Evolutionary conservation across 2,113 vertebrate species (phyloP).

Genomic region (Sarotherodon lohbergeri): DNA sequence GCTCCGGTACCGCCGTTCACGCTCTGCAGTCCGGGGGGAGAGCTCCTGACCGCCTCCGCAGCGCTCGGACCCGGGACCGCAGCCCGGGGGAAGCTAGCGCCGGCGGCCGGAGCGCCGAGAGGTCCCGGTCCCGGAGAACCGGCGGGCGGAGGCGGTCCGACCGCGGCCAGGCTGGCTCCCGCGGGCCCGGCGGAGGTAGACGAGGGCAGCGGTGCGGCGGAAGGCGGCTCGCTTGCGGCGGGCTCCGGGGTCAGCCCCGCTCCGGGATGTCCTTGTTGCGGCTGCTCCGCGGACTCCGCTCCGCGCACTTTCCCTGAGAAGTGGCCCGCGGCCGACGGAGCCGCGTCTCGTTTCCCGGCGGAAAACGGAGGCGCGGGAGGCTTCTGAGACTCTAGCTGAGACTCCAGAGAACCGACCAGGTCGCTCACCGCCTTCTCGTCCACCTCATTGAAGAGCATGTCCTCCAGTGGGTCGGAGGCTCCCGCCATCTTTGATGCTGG

Average conservation of each 20-base stretch:
- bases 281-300: slow-evolving; percentile 57
- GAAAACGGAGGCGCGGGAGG: slow-evolving; percentile 42
- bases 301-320: slow-evolving; percentile 73
- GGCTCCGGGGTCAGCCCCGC: slow-evolving; percentile 56
- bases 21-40: slow-evolving; percentile 52
- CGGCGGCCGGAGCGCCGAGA: slow-evolving; percentile 46
- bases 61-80: slow-evolving; percentile 41
- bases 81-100: slow-evolving; percentile 52
- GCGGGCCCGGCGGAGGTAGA: slow-evolving; percentile 47
- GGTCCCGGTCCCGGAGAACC: slow-evolving; percentile 54
- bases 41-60: slow-evolving; percentile 12
- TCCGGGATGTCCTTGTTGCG: slow-evolving; percentile 74
- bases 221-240: slow-evolving; percentile 41
- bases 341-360: slow-evolving; percentile 49
- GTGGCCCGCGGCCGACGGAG: slow-evolving; percentile 44
- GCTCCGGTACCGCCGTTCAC: slow-evolving; percentile 64
- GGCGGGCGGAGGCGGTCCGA: slow-evolving; percentile 41
- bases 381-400: slow-evolving; percentile 65
- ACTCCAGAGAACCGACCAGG: slow-evolving; percentile 81
- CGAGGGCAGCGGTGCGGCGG: slow-evolving; percentile 35
- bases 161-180: slow-evolving; percentile 53
- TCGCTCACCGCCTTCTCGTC: slow-evolving; percentile 85
- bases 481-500: slow-evolving; percentile 83
- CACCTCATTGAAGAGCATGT: slow-evolving; percentile 86
- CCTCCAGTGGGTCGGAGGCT: slow-evolving; percentile 84